phyloP scores from a whole-genome alignment of 2,797 vertebrate species.

The Bucorvus abyssinicus region DNA sequence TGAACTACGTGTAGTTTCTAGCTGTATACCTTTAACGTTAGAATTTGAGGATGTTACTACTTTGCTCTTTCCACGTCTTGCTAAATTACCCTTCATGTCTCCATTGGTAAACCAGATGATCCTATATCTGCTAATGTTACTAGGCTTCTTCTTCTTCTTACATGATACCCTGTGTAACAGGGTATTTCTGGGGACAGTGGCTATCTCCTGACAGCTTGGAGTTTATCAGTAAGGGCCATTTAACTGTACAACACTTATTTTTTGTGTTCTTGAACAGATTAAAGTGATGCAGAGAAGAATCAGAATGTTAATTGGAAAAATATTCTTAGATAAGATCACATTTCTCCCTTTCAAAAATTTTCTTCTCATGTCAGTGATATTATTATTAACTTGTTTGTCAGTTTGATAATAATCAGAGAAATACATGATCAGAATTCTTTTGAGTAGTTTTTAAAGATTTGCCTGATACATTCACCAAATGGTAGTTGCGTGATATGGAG shows the following conservation, averaged over 20 bases:
- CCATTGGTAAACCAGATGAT: fast-evolving
- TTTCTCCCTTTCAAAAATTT: neutral
- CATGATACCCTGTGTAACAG: fast-evolving
- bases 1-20: neutral
- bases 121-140: neutral
- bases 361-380: neutral
- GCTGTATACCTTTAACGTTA: neutral
- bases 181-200: neutral
- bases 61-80: neutral
- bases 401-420: neutral
- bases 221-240: neutral
- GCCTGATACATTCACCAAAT: fast-evolving
- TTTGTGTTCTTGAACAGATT: neutral
- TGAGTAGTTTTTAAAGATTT: neutral
- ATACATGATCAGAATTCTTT: neutral
- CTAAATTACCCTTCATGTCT: neutral
- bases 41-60: neutral
- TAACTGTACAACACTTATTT: neutral
- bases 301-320: neutral
- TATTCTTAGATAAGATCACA: neutral
- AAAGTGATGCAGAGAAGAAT: neutral
- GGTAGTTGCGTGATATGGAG: neutral
- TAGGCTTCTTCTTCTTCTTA: neutral
- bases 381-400: neutral
- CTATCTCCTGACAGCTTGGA: neutral